phyloP scores from a whole-genome alignment of 2,113 vertebrate species.

The Pelecanoides urinatrix region DNA sequence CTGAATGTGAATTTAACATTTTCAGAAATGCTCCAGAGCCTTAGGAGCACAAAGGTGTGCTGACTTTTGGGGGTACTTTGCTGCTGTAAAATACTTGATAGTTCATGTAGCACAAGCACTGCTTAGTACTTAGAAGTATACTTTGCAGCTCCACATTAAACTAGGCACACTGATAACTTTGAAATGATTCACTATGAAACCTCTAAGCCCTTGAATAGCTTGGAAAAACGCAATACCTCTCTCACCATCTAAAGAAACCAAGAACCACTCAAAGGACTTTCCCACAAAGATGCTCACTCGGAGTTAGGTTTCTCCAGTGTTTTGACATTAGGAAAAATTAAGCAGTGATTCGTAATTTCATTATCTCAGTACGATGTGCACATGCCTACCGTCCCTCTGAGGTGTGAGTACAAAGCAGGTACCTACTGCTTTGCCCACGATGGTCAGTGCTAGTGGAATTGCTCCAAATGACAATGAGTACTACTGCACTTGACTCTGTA shows the following conservation, averaged over 20 bases:
- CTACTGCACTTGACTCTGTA: not conserved
- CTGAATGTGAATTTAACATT: not conserved
- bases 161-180: not conserved
- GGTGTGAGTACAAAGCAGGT: not conserved
- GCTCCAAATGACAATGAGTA: not conserved
- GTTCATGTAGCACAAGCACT: not conserved
- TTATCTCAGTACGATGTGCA: fast-evolving
- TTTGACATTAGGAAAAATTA: not conserved
- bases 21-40: not conserved
- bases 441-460: not conserved
- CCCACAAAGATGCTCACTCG: not conserved
- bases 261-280: not conserved
- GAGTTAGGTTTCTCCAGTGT: not conserved
- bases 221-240: not conserved
- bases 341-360: not conserved
- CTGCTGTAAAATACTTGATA: not conserved
- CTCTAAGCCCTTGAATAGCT: not conserved
- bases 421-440: not conserved
- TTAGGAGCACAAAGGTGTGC: not conserved
- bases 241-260: not conserved
- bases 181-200: not conserved
- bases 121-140: not conserved
- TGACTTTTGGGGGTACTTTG: not conserved
- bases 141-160: not conserved
- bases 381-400: not conserved